phyloP scores from a whole-genome alignment of 2,113 vertebrate genomes.

The Fregetta grallaria region DNA sequence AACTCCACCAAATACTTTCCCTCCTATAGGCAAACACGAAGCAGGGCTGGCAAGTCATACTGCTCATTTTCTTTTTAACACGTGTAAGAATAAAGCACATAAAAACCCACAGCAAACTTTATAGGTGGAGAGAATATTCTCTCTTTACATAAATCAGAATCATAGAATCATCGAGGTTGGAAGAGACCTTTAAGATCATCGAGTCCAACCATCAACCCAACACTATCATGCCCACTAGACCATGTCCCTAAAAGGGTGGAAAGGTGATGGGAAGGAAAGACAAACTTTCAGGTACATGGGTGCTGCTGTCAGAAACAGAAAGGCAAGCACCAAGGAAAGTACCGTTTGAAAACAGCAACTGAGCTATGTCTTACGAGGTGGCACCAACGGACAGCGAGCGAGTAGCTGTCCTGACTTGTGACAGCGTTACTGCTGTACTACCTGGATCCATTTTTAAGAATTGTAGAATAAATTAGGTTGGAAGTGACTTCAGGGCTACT shows the following conservation, averaged over 20 bases:
- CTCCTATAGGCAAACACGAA: neutral
- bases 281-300: neutral
- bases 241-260: too few relatives aligned
- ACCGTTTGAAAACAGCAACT: neutral
- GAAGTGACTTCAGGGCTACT: neutral
- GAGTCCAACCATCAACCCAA: too few relatives aligned
- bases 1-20: neutral
- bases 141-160: too few relatives aligned
- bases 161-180: too few relatives aligned
- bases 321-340: neutral
- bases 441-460: neutral
- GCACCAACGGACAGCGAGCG: neutral
- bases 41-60: neutral
- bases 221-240: too few relatives aligned
- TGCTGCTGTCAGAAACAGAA: neutral
- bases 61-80: neutral
- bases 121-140: neutral
- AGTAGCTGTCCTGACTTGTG: neutral
- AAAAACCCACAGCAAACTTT: neutral
- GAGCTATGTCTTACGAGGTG: fast-evolving
- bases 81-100: neutral
- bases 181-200: too few relatives aligned
- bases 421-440: neutral
- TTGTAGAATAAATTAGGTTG: fast-evolving
- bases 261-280: neutral